Evolutionary conservation across 2,113 vertebrate species (phyloP).

Genomic region (Anas platyrhynchos): DNA sequence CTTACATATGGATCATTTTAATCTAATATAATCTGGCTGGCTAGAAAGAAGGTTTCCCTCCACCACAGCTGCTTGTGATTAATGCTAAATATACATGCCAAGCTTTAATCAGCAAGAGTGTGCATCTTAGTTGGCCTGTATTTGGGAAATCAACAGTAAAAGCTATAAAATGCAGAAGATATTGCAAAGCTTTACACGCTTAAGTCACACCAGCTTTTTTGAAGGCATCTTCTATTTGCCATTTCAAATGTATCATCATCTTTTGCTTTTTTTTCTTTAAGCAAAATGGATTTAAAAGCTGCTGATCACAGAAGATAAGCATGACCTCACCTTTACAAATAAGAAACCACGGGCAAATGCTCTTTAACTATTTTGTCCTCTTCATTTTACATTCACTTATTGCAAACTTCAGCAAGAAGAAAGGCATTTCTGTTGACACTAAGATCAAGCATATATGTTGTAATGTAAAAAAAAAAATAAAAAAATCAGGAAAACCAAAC

Average conservation of each 20-base stretch:
- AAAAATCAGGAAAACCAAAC: too few species aligned
- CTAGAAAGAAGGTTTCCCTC: constrained; percentile 54
- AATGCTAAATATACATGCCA: constrained; percentile 63
- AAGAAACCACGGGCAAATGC: not conserved
- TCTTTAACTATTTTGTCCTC: constrained; percentile 12
- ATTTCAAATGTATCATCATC: not conserved
- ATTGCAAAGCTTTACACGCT: constrained; percentile 23
- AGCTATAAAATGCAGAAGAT: constrained; percentile 47
- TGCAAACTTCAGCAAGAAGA: constrained; percentile 1
- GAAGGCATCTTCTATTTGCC: not conserved
- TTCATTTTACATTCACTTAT: not conserved
- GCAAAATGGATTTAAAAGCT: constrained; percentile 18
- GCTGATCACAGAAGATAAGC: not conserved
- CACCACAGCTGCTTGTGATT: constrained; percentile 61
- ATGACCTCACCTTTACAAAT: constrained; percentile 12
- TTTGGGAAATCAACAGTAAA: constrained; percentile 55
- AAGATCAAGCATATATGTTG: not conserved
- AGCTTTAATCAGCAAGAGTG: constrained; percentile 40
- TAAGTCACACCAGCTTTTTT: not conserved
- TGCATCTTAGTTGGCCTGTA: constrained; percentile 13
- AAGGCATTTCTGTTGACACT: not conserved
- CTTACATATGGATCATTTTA: constrained; percentile 72
- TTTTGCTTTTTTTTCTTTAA: not conserved
- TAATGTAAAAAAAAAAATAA: not conserved
- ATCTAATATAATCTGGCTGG: constrained; percentile 72